These are phyloP conservation scores for Eulithis testata DNA, from an alignment of 2,888 invertebrate genomes.

Conservation along the genomic window DNA sequence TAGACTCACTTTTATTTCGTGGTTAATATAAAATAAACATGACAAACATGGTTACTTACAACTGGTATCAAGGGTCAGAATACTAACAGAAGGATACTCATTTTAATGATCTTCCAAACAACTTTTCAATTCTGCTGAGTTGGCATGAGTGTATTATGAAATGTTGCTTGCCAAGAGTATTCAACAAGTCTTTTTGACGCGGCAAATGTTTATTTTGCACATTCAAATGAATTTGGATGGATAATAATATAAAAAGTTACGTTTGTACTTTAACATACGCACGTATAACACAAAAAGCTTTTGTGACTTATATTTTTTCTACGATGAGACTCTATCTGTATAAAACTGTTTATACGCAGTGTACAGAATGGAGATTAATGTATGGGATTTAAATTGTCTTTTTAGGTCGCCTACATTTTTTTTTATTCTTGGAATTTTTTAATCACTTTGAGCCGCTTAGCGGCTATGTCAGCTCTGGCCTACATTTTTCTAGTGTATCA, in stretches of 20 bases:
- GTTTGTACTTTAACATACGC: not conserved
- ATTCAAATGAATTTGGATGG: conserved; percentile 29
- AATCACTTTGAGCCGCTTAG: too few relatives aligned
- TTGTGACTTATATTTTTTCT: too few relatives aligned
- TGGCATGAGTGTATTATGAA: conserved; percentile 45
- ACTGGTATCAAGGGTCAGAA: conserved; percentile 30
- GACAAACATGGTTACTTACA: conserved; percentile 2
- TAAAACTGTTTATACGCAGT: too few relatives aligned
- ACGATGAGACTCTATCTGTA: too few relatives aligned
- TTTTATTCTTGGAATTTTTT: not conserved
- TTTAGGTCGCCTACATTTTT: not conserved
- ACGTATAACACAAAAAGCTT: too few relatives aligned
- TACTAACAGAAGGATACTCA: conserved; percentile 35
- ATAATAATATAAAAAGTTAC: conserved; percentile 25
- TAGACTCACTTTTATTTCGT: too few relatives aligned
- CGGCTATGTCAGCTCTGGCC: too few relatives aligned
- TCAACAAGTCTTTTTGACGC: conserved; percentile 52
- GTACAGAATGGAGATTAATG: too few relatives aligned
- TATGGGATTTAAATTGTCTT: too few relatives aligned
- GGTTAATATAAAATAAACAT: too few relatives aligned
- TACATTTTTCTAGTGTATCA: too few relatives aligned
- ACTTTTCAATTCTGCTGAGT: conserved; percentile 44
- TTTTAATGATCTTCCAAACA: conserved; percentile 52
- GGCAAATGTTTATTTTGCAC: conserved; percentile 26
- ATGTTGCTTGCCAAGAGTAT: conserved; percentile 51